Percentiles rank a stretch among this genome's conserved stretches.
phyloP scores from a whole-genome alignment of 2,797 vertebrate genomes.

The Anguilla anguilla region DNA sequence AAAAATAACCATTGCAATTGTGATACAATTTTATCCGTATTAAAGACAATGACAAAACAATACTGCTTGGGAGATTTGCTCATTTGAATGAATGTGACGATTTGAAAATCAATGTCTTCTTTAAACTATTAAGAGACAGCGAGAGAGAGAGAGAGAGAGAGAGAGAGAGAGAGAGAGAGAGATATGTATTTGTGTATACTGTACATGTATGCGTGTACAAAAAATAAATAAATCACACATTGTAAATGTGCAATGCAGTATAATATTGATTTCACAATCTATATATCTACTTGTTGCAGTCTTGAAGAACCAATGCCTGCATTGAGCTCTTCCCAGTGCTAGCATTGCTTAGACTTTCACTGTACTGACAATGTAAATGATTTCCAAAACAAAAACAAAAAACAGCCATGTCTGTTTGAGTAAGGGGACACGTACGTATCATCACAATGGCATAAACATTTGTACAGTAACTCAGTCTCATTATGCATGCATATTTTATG shows the following conservation, averaged over 20 bases:
- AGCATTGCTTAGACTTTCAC: neutral
- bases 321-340: conserved; percentile 19
- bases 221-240: neutral
- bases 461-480: conserved; percentile 15
- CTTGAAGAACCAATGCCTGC: neutral
- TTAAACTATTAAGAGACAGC: no score
- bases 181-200: no score
- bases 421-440: conserved; percentile 46
- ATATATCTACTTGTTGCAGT: neutral
- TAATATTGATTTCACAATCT: neutral
- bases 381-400: neutral
- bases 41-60: neutral
- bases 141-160: no score
- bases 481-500: conserved; percentile 25
- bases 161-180: no score
- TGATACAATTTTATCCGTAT: neutral
- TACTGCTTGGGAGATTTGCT: neutral
- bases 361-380: neutral
- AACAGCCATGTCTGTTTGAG: conserved; percentile 40
- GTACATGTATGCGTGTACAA: neutral
- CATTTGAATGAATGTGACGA: neutral
- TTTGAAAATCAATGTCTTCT: neutral
- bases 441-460: conserved; percentile 31
- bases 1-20: neutral
- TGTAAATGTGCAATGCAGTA: neutral